Conservation (phyloP, 2,888 invertebrate species). For the Cetonia aurata region DNA sequence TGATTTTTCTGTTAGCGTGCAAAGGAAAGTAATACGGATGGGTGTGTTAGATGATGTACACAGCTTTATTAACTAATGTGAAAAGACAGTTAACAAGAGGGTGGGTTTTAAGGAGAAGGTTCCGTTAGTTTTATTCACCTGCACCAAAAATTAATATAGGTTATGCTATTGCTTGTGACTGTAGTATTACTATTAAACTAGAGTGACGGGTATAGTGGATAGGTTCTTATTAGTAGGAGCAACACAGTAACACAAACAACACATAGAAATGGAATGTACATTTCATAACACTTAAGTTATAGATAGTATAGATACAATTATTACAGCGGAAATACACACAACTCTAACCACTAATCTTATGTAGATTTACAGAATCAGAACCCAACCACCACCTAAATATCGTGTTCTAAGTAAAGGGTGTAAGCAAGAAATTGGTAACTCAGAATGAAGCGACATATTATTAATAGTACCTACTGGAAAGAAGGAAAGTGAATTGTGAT, state of each 20-base stretch:
- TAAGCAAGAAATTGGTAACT: neutral
- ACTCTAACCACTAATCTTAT: too few species aligned
- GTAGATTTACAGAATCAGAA: constrained; percentile 43
- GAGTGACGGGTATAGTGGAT: constrained; percentile 14
- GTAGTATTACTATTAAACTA: constrained; percentile 8
- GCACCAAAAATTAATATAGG: constrained; percentile 10
- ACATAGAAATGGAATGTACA: constrained; percentile 18
- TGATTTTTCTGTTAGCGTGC: constrained; percentile 29
- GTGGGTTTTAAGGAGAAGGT: neutral
- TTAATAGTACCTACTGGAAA: too few species aligned
- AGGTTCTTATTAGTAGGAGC: constrained; percentile 4
- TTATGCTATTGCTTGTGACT: constrained; percentile 1
- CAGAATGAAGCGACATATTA: neutral
- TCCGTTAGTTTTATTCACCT: constrained; percentile 22
- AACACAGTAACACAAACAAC: constrained; percentile 6
- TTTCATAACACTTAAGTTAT: too few species aligned
- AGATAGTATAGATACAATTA: constrained; percentile 2
- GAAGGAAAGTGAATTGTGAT: neutral
- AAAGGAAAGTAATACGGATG: constrained; percentile 19
- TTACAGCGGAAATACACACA: too few species aligned
- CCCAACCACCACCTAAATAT: constrained; percentile 46
- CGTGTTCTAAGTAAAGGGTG: neutral
- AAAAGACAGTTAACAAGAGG: constrained; percentile 2
- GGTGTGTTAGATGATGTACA: neutral
- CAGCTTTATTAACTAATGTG: constrained; percentile 19